Evolutionary conservation across 2,113 vertebrate genomes (phyloP).

Genomic region (Chaetorhynchus papuensis): DNA sequence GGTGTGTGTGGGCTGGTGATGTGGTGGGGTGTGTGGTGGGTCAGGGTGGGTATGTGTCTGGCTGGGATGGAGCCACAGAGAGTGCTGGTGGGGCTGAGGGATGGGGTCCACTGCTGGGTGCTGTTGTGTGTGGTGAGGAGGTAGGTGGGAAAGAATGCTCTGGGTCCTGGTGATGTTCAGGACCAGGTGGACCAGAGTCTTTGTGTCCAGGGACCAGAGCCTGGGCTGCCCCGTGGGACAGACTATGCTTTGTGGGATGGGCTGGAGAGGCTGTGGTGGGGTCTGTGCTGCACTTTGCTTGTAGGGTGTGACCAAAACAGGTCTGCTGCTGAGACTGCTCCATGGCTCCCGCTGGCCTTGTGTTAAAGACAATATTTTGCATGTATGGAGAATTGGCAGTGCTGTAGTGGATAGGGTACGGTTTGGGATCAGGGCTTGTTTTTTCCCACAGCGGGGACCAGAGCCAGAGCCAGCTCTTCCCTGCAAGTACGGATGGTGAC

Average conservation of each 20-base stretch:
- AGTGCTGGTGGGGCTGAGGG: neutral
- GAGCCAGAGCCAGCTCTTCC: neutral
- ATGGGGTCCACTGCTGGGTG: rapidly evolving
- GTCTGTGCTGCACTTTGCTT: neutral
- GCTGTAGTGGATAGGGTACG: neutral
- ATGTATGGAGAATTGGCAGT: neutral
- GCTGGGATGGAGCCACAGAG: neutral
- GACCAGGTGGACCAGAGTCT: neutral
- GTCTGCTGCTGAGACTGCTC: neutral
- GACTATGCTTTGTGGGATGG: neutral
- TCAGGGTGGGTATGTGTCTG: no score
- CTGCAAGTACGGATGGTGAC: neutral
- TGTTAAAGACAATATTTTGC: constrained; percentile 27
- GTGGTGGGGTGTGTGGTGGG: no score
- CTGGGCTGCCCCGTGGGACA: rapidly evolving
- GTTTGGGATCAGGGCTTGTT: neutral
- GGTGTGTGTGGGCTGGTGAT: rapidly evolving
- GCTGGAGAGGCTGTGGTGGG: neutral
- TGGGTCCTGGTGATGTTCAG: neutral
- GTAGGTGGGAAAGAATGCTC: neutral
- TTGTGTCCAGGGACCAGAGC: neutral
- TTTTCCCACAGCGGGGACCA: neutral
- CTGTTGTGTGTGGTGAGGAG: neutral
- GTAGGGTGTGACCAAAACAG: neutral
- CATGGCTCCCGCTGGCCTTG: neutral